Base-by-base conservation (phyloP, 2,888 invertebrate species). In the Pinctada fucata region DNA sequence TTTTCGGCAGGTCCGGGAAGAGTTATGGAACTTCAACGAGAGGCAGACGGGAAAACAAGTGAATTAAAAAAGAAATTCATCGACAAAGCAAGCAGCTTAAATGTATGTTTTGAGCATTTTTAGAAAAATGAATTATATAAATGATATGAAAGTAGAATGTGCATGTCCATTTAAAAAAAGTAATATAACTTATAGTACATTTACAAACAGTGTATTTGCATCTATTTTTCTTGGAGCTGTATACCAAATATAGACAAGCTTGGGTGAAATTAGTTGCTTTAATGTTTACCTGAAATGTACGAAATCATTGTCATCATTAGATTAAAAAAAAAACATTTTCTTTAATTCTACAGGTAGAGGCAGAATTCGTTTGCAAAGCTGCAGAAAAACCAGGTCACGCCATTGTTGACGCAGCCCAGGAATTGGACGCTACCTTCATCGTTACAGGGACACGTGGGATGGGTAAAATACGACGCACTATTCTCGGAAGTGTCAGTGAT, bases 401-500 rank as follows among this genome's bases (percentile, higher is more conserved):
- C 3, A 79, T 79, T 47, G 76, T 76, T 3, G 76, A 79, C 8
- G 68, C 68, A 49, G 79, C 79, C 3, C 69, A 76, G 66, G 74
- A 74, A 64, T n/a, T 72, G n/a, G 67, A 79, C 10, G 79, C 79
- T 13, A 76, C 79, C 6, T 79, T 79, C 52, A 76, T 79, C 45
- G 73, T 73, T 3, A 76, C 76, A 3, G 79, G 79, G 49, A 79
- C 79, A 0, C 58, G 79, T 13, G 79, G 79, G 4, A 76, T 76
- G 76, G 79, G 79, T 16, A 79, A 79, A 50, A 50, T 79, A 47
- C 73, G 79, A 47, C 49, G 79, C 49, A 79, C 79, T 70, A 69
- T 79, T n/a, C 66, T 79, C 3, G 79, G 79, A 45, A 79, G 79
- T 52, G 79, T 79, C 70, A 79, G 79, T 71, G 79, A 79, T 52